Evolutionary conservation across 1,140 invertebrate species (phyloP).

Genomic region (Periplaneta americana): DNA sequence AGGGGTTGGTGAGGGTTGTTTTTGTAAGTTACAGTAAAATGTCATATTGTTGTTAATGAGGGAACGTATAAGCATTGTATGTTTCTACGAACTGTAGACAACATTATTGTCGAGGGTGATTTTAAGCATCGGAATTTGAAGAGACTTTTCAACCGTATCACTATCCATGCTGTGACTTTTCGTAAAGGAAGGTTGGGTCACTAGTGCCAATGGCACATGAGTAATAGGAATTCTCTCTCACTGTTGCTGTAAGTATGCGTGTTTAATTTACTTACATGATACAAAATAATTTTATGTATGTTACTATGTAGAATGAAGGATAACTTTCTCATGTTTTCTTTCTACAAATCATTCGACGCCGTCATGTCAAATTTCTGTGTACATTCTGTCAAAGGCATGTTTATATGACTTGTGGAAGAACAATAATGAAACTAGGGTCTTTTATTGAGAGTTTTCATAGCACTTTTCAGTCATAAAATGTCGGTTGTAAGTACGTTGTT

Average conservation of each 20-base stretch:
- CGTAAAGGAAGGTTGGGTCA: background rate
- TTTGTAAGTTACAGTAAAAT: background rate
- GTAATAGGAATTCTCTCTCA: background rate
- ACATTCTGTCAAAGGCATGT: too few relatives aligned
- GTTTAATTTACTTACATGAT: background rate
- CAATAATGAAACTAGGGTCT: too few relatives aligned
- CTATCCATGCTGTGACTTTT: background rate
- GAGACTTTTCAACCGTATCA: background rate
- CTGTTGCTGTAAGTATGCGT: background rate
- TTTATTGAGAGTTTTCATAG: too few relatives aligned
- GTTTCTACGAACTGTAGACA: background rate
- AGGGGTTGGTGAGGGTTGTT: background rate
- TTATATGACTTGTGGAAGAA: too few relatives aligned
- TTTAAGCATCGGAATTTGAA: background rate
- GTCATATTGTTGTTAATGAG: background rate
- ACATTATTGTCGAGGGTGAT: background rate
- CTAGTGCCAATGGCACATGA: background rate
- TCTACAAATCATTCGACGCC: too few relatives aligned
- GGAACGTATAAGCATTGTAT: background rate
- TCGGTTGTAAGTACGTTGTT: too few relatives aligned
- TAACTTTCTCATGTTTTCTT: too few relatives aligned
- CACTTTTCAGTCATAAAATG: too few relatives aligned
- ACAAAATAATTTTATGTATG: too few relatives aligned
- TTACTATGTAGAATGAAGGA: too few relatives aligned
- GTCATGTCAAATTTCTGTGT: too few relatives aligned